These are phyloP conservation scores for Laspeyria flexula DNA, from an alignment of 2,888 invertebrate genomes.

Conservation along the genomic window DNA sequence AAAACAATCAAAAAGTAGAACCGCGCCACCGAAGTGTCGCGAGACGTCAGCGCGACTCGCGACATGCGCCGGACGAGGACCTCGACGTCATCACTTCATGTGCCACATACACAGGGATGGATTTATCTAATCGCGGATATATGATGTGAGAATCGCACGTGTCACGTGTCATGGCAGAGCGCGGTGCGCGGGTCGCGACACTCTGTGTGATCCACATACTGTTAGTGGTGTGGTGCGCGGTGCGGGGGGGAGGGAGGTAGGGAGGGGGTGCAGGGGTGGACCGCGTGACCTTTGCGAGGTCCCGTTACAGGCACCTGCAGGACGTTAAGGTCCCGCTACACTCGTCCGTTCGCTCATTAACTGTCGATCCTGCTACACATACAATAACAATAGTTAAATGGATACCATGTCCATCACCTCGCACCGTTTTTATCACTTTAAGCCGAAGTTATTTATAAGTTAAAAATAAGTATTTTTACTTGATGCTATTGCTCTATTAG, in stretches of 20 bases:
- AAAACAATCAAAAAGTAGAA: slow-evolving; percentile 61
- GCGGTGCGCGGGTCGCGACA: background rate
- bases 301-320: slow-evolving; percentile 71
- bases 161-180: background rate
- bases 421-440: too few relatives aligned
- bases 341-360: slow-evolving; percentile 3
- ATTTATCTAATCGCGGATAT: too few relatives aligned
- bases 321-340: slow-evolving; percentile 70
- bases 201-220: slow-evolving; percentile 9
- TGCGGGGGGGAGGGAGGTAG: slow-evolving; percentile 2
- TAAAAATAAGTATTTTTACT: too few relatives aligned
- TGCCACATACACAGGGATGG: too few relatives aligned
- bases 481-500: too few relatives aligned
- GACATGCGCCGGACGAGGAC: too few relatives aligned
- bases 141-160: background rate
- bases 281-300: slow-evolving; percentile 69
- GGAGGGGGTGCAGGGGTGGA: slow-evolving; percentile 23
- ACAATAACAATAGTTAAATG: background rate
- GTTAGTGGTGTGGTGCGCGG: slow-evolving; percentile 15
- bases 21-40: slow-evolving; percentile 46
- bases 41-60: background rate
- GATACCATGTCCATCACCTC: too few relatives aligned
- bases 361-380: slow-evolving; percentile 2
- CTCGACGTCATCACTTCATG: too few relatives aligned
- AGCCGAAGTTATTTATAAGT: too few relatives aligned